Evolutionary conservation across 2,888 invertebrate species (phyloP).

Genomic region (Yponomeuta cagnagella): DNA sequence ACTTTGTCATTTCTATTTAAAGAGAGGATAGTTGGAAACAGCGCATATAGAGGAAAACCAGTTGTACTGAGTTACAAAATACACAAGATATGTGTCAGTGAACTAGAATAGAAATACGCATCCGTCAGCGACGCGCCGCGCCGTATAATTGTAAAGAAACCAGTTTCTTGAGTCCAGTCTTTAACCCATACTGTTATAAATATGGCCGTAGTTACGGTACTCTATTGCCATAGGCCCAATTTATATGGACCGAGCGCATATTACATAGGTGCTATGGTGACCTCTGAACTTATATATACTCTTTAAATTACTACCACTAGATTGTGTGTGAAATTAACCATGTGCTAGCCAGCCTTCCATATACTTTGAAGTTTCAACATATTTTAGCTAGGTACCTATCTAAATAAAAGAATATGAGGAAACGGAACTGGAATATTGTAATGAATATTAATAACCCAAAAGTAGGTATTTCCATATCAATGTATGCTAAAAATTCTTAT

Average conservation of each 20-base stretch:
- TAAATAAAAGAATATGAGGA: neutral
- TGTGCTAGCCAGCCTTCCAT: neutral
- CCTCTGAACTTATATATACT: too few relatives aligned
- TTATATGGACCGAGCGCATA: neutral
- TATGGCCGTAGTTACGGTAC: constrained; percentile 12
- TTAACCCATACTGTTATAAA: constrained; percentile 15
- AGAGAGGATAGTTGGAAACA: neutral
- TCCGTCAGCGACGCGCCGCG: constrained; percentile 30
- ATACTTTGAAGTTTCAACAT: neutral
- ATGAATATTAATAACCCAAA: neutral
- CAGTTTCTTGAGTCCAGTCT: constrained; percentile 11
- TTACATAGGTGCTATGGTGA: neutral
- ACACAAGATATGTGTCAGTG: constrained; percentile 36
- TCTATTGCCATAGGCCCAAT: neutral
- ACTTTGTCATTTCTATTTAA: neutral
- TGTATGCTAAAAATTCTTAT: neutral
- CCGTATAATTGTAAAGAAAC: constrained; percentile 29
- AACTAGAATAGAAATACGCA: constrained; percentile 35
- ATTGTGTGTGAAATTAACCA: constrained; percentile 2
- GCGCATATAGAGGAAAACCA: constrained; percentile 2
- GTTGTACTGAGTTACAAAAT: constrained; percentile 25
- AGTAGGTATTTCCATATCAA: neutral
- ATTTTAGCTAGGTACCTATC: neutral
- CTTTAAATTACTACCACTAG: too few relatives aligned
- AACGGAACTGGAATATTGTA: neutral